Base-by-base conservation (phyloP, 2,888 invertebrate species). In the Stenurella melanura region DNA sequence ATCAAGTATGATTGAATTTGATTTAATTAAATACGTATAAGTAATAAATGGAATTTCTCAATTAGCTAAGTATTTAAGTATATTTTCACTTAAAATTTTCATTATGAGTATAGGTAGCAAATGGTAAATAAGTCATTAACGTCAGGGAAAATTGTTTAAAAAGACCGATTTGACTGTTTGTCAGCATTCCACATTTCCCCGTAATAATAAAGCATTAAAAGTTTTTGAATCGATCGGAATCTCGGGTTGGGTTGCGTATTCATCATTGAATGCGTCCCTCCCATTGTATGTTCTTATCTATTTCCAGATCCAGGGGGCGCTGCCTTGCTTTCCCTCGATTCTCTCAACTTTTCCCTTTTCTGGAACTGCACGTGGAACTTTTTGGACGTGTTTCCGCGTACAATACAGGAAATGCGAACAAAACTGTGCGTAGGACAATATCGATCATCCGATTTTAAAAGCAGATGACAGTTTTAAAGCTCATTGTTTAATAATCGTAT, bases 251-350 rank as follows among this genome's bases (percentile, higher is more conserved):
- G 73, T 77, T 79, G 80, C 81, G 80, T 82, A 82, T 81, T 82
- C 81, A 81, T 81, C 81, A 80, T 72, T 77, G 72, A 78, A 76
- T 78, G 79, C 77, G 81, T 80, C 75, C 82, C 82, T 82, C 81
- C 83, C 79, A 82, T 82, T 83, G 79, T 82, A 75, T 81, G 81
- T 83, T 81, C 80, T 83, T 83, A 83, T 83, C 83, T 83, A 81
- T 76, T 80, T 82, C 79, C 79, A 78, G 76, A 81, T 78, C 79
- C 74, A 77, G 70, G 70, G 70, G 67, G 57, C 66, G 77, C 77
- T 79, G 75, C 78, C 50, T 73, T 69, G 73, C 72, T 73, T 73
- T 75, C 69, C 38, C 69, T 19, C 68, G 26, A 42, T 56, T 26
- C 54, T n/a, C 68, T 56, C 54, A 70, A 61, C 70, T 70, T 70